phyloP scores from a whole-genome alignment of 2,797 vertebrate genomes.

The Amblyopsis hoosieri region DNA sequence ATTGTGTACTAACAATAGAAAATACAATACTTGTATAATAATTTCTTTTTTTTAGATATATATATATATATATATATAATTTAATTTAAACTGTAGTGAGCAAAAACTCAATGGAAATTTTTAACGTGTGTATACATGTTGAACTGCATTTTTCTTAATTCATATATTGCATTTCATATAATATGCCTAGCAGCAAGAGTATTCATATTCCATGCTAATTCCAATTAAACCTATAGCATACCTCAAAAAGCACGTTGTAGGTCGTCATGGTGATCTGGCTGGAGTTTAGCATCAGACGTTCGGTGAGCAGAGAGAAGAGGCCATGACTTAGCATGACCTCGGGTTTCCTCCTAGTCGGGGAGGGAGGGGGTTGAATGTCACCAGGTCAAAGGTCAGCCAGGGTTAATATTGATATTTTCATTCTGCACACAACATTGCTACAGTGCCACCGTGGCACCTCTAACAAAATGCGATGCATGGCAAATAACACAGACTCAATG shows the following conservation, averaged over 20 bases:
- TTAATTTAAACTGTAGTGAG: no score
- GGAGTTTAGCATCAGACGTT: constrained; percentile 93
- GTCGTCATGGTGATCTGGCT: constrained; percentile 92
- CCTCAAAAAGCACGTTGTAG: constrained; percentile 97
- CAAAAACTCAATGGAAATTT: no score
- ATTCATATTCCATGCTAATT: neutral
- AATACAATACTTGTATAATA: no score
- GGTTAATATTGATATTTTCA: constrained; percentile 13
- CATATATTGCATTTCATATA: no score
- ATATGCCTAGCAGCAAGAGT: neutral
- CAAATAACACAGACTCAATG: neutral
- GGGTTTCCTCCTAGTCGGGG: constrained; percentile 88
- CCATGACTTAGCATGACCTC: constrained; percentile 96
- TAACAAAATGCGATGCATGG: neutral
- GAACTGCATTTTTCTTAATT: no score
- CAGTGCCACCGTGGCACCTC: neutral
- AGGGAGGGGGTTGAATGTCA: constrained; percentile 5
- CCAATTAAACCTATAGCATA: constrained; percentile 54
- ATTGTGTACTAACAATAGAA: no score
- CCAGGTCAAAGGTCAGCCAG: constrained; percentile 40
- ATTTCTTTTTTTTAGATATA: no score
- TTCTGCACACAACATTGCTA: neutral
- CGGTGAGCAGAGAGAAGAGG: constrained; percentile 92
- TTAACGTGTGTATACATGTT: no score
- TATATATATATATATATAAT: no score